Evolutionary conservation across 2,888 invertebrate genomes (phyloP).

Genomic region (Hemicrepidius hirtus): DNA sequence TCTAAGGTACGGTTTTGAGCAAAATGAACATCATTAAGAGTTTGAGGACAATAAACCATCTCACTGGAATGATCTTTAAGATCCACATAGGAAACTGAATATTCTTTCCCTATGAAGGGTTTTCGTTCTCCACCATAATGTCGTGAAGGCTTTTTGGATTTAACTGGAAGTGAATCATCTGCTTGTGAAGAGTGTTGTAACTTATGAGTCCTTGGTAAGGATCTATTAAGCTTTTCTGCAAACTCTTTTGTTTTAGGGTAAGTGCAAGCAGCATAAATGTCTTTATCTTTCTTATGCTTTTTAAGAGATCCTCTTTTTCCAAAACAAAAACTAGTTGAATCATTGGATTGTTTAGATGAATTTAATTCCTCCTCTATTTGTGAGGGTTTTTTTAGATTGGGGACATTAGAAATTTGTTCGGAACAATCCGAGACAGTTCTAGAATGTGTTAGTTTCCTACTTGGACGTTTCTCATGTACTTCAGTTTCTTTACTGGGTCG

Average conservation of each 20-base stretch:
- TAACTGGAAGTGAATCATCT: slow-evolving; percentile 15
- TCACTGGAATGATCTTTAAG: slow-evolving; percentile 66
- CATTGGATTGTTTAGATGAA: slow-evolving; percentile 23
- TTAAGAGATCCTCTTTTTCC: slow-evolving; percentile 69
- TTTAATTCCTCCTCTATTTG: slow-evolving; percentile 9
- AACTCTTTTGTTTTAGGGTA: slow-evolving; percentile 65
- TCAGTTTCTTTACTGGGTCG: slow-evolving; percentile 60
- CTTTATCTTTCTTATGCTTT: slow-evolving; percentile 61
- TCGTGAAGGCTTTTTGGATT: slow-evolving; percentile 45
- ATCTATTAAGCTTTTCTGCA: slow-evolving; percentile 65
- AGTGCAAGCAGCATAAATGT: slow-evolving; percentile 62
- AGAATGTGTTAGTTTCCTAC: slow-evolving; percentile 49
- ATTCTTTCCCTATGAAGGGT: slow-evolving; percentile 49
- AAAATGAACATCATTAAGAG: slow-evolving; percentile 67
- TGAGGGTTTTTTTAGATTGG: neutral
- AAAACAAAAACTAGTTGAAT: slow-evolving; percentile 67
- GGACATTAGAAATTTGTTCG: slow-evolving; percentile 4
- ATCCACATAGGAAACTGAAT: slow-evolving; percentile 56
- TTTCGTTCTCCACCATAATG: slow-evolving; percentile 24
- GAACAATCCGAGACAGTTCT: slow-evolving; percentile 62
- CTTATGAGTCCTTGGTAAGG: slow-evolving; percentile 65
- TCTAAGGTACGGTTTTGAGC: slow-evolving; percentile 67
- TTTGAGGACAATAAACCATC: slow-evolving; percentile 70
- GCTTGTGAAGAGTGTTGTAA: slow-evolving; percentile 11
- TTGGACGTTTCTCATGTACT: slow-evolving; percentile 37